phyloP scores from a whole-genome alignment of 64 coral and sea anemone species.

The Hydrozoanthus tunicans region DNA sequence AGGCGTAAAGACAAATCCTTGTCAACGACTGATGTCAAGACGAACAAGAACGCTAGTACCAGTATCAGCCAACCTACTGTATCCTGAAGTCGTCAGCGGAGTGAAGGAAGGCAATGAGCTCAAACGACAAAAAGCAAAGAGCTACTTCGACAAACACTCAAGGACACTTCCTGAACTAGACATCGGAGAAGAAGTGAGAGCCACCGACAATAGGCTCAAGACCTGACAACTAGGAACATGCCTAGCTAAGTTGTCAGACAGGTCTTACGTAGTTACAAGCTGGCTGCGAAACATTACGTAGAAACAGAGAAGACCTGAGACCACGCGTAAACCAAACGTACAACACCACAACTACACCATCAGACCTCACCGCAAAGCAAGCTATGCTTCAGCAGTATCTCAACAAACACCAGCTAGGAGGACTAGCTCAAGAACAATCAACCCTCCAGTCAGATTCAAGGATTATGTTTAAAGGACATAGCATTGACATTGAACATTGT shows the following conservation, averaged over 20 bases:
- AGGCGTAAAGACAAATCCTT: constrained; percentile 14
- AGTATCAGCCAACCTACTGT: constrained; percentile 29
- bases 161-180: constrained; percentile 46
- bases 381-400: too few species aligned
- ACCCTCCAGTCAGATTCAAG: too few species aligned
- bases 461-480: too few species aligned
- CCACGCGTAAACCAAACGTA: too few species aligned
- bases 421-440: too few species aligned
- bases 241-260: constrained; percentile 42
- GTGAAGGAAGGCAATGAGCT: constrained; percentile 19
- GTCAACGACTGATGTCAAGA: constrained; percentile 57
- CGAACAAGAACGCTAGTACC: constrained; percentile 43
- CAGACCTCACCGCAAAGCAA: too few species aligned
- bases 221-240: constrained; percentile 45
- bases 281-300: too few species aligned
- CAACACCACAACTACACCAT: too few species aligned
- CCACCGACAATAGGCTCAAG: not conserved
- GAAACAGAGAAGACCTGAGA: too few species aligned
- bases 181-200: too few species aligned
- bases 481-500: too few species aligned
- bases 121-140: not conserved
- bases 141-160: constrained; percentile 36
- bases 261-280: constrained; percentile 33
- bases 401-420: too few species aligned
- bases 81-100: constrained; percentile 36